Evolutionary conservation across 2,888 invertebrate species (phyloP), one percentile per base, ranked within the genome.

Genomic region (Notocelia uddmanniana): DNA sequence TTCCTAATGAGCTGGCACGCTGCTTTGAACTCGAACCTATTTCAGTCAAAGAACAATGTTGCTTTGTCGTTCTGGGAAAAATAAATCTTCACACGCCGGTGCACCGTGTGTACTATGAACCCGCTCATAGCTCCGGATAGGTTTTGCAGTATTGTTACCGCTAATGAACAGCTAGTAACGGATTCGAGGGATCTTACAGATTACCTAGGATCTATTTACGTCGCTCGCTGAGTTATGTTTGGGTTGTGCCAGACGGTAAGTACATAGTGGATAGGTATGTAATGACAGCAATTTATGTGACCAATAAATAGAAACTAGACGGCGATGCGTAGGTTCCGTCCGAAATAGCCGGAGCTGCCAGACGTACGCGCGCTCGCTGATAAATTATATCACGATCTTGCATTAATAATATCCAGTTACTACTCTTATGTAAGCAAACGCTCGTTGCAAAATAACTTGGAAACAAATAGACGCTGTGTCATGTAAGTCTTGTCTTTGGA

Each of bases 61-160:
- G 83, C 86, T 89, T 87, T 88, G 87, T 88, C 81, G 83, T 89
- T 87, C 89, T 90, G 87, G 86, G 89, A 90, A 90, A 86, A 83
- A 83, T 84, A 82, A 83, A 85, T 85, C 84, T 89, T 91, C 90
- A 85, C 89, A 89, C 88, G 74, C 73, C 76, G 74, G 57, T 69
- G 69, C 71, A 67, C 57, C 75, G 74, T 89, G 89, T 89, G 90
- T 89, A 90, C 90, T 90, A 90, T 85, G 88, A 85, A 83, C 83
- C 74, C 75, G 78, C 77, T 86, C 83, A 76, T 74, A 80, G 85
- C 83, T 81, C 76, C 76, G 78, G 78, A 81, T 82, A 78, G 78
- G 77, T 80, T 83, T 80, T 76, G 77, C 79, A 76, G 77, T 77
- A 68, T 77, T 63, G 68, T 70, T 63, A 48, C 62, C 59, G 59